Conservation (phyloP, 1,140 invertebrate species). For the Drosophila chauvacae region DNA sequence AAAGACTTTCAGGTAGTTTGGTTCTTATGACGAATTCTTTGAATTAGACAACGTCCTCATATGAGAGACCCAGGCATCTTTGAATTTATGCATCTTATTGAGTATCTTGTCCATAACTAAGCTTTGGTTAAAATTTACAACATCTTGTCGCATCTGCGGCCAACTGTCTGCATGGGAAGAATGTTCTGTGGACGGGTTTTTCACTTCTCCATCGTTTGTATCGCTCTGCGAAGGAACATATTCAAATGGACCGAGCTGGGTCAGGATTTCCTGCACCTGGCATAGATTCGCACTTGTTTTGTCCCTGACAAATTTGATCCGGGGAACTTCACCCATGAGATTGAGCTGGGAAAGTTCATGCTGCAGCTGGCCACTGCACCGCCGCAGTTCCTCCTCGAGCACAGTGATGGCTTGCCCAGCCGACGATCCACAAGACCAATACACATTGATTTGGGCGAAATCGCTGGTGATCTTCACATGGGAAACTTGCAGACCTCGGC, state of each 20-base stretch:
- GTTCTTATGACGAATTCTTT: neutral
- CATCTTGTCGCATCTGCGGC: conserved; percentile 89
- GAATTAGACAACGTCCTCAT: conserved; percentile 5
- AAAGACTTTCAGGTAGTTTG: neutral
- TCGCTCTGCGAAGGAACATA: conserved; percentile 16
- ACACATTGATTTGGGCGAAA: conserved; percentile 88
- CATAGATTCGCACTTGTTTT: conserved; percentile 85
- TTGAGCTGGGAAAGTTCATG: conserved; percentile 89
- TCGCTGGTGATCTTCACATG: conserved; percentile 88
- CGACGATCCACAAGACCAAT: conserved; percentile 85
- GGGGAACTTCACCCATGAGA: conserved; percentile 90
- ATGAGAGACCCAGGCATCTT: conserved; percentile 85
- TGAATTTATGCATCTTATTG: conserved; percentile 85
- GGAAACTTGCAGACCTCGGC: conserved; percentile 88
- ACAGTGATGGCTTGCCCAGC: conserved; percentile 29
- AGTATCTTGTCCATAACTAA: conserved; percentile 87
- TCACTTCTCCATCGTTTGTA: neutral
- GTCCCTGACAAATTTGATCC: conserved; percentile 90
- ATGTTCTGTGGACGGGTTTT: neutral
- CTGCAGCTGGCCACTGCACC: conserved; percentile 86
- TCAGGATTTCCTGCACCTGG: conserved; percentile 87
- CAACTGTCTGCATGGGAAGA: conserved; percentile 42
- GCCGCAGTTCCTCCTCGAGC: conserved; percentile 86
- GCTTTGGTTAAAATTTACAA: conserved; percentile 89
- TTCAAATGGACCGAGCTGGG: conserved; percentile 85